Percentiles rank a stretch among this genome's conserved stretches.
Conservation (phyloP, 2,888 invertebrate genomes). For the Tridacna gigas region DNA sequence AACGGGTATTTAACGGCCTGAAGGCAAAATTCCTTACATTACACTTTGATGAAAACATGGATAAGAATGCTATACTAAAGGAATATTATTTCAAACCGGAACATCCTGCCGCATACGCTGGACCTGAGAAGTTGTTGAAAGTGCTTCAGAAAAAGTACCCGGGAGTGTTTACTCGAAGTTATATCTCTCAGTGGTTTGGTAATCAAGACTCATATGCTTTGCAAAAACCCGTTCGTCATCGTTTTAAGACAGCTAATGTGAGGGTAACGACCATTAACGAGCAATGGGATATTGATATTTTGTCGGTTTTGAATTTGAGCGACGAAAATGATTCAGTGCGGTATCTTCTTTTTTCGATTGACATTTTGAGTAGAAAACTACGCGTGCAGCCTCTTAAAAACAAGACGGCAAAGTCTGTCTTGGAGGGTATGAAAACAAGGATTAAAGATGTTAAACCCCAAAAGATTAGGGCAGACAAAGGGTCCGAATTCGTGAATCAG, state of each 20-base stretch:
- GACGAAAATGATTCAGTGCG: conserved; percentile 48
- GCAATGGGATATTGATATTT: conserved; percentile 50
- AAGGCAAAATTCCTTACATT: too few relatives aligned
- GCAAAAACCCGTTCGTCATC: conserved; percentile 42
- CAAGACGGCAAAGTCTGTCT: conserved; percentile 34
- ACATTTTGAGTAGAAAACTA: conserved; percentile 50
- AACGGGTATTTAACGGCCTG: too few relatives aligned
- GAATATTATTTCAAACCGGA: conserved; percentile 44
- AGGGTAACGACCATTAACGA: conserved; percentile 43
- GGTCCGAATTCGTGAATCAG: conserved; percentile 37
- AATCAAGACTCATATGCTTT: conserved; percentile 50
- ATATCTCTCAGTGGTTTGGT: conserved; percentile 47
- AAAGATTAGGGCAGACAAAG: conserved; percentile 33
- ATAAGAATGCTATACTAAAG: conserved; percentile 38
- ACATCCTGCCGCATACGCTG: conserved; percentile 43
- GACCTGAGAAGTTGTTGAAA: conserved; percentile 42
- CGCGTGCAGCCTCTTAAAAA: conserved; percentile 48
- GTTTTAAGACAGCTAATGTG: conserved; percentile 50
- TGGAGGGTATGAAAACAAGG: conserved; percentile 37
- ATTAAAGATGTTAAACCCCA: conserved; percentile 27
- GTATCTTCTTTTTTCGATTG: conserved; percentile 49
- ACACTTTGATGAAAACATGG: background rate
- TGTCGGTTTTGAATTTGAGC: conserved; percentile 36
- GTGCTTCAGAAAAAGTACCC: conserved; percentile 52
- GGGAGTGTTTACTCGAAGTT: conserved; percentile 32